Percentiles rank a stretch among this genome's conserved stretches.
phyloP scores from a whole-genome alignment of 2,888 invertebrate genomes.

The Ceramica pisi region DNA sequence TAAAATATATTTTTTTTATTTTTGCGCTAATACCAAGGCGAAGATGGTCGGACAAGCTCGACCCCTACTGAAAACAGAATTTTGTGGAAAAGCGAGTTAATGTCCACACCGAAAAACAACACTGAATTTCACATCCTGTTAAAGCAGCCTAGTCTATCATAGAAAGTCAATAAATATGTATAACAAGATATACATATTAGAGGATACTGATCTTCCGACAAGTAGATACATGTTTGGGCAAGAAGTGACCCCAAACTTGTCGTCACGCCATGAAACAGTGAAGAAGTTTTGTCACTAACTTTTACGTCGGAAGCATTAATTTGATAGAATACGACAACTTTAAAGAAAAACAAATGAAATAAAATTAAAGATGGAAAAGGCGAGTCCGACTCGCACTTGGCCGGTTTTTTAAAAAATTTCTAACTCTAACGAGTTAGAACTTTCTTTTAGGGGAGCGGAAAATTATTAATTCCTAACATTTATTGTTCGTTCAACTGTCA shows the following conservation, averaged over 20 bases:
- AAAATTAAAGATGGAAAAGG: background rate
- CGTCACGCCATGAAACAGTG: background rate
- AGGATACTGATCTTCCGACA: background rate
- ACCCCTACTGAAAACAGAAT: too few species aligned
- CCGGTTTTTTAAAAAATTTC: too few species aligned
- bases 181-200: background rate
- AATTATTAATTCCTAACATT: too few species aligned
- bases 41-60: too few species aligned
- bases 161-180: background rate
- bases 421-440: too few species aligned
- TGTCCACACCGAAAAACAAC: background rate
- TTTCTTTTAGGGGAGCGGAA: too few species aligned
- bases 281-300: constrained; percentile 1
- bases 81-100: background rate
- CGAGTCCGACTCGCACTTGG: too few species aligned
- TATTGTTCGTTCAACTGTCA: too few species aligned
- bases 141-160: too few species aligned
- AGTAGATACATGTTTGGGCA: too few species aligned
- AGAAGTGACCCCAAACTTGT: constrained; percentile 3
- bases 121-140: background rate
- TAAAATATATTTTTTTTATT: background rate
- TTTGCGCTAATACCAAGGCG: too few species aligned
- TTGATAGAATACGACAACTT: background rate
- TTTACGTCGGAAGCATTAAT: background rate
- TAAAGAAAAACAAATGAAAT: background rate